Evolutionary conservation across 2,888 invertebrate species (phyloP), one percentile per base, ranked within the genome.

Genomic region (Falcaria lacertinaria): DNA sequence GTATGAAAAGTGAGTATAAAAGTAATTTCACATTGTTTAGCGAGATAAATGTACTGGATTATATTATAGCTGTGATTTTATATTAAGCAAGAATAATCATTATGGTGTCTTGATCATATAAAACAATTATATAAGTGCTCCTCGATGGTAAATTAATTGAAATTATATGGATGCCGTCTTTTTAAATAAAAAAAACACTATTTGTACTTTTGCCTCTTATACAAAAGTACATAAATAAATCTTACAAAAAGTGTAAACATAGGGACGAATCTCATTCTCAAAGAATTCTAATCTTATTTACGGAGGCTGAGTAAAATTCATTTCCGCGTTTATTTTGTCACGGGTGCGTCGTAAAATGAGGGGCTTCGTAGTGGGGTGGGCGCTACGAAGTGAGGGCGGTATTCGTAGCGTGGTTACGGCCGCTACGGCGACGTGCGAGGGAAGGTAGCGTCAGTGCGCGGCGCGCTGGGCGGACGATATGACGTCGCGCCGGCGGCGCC

Each of bases 401-500:
- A n/a, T 28, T 28, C 28, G 28, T 28, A 28, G 28, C 28, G 11
- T 28, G 28, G 28, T 11, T 28, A 28, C 11, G 36, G 22, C 22
- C 39, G 39, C 60, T 19, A 42, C 37, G 19, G 36, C 15, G 22
- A 22, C 22, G 22, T 7, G 22, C 7, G 22, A 22, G 7, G 8
- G 28, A 11, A 28, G 28, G 13, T 14, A 49, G 49, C 43, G 67
- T 60, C 75, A 84, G 85, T 84, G 64, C 72, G 74, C 76, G 78
- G 62, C 72, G 74, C 78, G 86, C 64, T 73, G 70, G 64, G 58
- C 71, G 62, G 60, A 50, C 70, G 79, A 57, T 58, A 81, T 74
- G 76, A 72, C 83, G 86, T 87, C 86, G 72, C 83, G 86, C 42
- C 84, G 84, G 50, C 81, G 84, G 48, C 83, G 85, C 50, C 87